Evolutionary conservation across 2,888 invertebrate species (phyloP).

Genomic region (Synanthedon myopaeformis): DNA sequence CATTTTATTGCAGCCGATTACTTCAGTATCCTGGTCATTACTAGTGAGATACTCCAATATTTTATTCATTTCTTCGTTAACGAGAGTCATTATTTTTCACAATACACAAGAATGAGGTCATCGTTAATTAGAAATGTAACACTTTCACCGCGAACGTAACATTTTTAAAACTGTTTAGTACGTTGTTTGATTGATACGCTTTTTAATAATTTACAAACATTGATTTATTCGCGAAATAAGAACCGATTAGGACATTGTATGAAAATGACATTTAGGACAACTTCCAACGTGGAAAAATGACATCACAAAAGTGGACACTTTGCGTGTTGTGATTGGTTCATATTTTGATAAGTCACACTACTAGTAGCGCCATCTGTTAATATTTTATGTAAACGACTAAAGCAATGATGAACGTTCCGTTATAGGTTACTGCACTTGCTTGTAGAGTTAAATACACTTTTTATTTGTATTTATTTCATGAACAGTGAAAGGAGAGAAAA

Average conservation of each 20-base stretch:
- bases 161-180: not conserved
- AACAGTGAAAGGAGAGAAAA: no score
- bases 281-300: conserved; percentile 77
- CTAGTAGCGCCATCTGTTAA: conserved; percentile 36
- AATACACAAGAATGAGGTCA: conserved; percentile 17
- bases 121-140: not conserved
- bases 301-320: conserved; percentile 68
- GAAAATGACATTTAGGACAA: conserved; percentile 54
- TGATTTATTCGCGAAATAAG: conserved; percentile 4
- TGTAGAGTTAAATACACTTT: conserved; percentile 6
- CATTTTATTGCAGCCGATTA: conserved; percentile 40
- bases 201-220: conserved; percentile 8
- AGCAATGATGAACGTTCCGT: not conserved
- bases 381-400: not conserved
- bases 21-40: conserved; percentile 30
- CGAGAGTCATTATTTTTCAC: conserved; percentile 39
- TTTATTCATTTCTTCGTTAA: conserved; percentile 50
- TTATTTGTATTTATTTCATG: conserved; percentile 4
- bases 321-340: conserved; percentile 51
- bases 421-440: not conserved
- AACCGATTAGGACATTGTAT: conserved; percentile 6
- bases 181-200: not conserved
- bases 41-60: conserved; percentile 51
- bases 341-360: conserved; percentile 30
- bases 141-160: not conserved